phyloP scores from a whole-genome alignment of 2,888 invertebrate species.

The Rhopalosiphum nymphaeae region DNA sequence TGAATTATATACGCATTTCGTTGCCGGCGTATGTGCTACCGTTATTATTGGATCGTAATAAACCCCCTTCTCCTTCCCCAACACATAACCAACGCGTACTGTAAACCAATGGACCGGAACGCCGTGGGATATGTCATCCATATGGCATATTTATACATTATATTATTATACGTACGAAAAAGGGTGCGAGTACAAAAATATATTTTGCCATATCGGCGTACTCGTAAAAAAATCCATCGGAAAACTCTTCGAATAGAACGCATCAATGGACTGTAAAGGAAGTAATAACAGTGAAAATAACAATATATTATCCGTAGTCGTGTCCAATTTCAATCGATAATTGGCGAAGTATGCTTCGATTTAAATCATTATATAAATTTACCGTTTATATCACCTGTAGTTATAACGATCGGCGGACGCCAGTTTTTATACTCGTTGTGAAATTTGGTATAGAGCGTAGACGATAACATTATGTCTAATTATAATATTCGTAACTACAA shows the following conservation, averaged over 20 bases:
- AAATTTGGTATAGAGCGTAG: neutral
- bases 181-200: conserved; percentile 17
- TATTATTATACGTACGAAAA: neutral
- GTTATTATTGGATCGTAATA: neutral
- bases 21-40: neutral
- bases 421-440: neutral
- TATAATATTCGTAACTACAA: neutral
- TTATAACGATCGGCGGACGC: neutral
- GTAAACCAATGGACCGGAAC: conserved; percentile 30
- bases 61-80: neutral
- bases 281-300: neutral
- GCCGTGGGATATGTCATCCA: conserved; percentile 26
- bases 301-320: neutral
- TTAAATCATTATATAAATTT: neutral
- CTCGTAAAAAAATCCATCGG: conserved; percentile 15
- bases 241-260: conserved; percentile 33
- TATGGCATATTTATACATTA: neutral
- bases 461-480: neutral
- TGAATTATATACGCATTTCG: conserved; percentile 3
- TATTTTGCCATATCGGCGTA: neutral
- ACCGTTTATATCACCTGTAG: no score
- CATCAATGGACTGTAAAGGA: conserved; percentile 7
- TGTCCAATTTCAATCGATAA: neutral
- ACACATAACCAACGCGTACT: neutral
- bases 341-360: conserved; percentile 20